Evolutionary conservation across 2,797 vertebrate genomes (phyloP), one percentile per base, ranked within the genome.

Genomic region (Alcedo quadribrachys): DNA sequence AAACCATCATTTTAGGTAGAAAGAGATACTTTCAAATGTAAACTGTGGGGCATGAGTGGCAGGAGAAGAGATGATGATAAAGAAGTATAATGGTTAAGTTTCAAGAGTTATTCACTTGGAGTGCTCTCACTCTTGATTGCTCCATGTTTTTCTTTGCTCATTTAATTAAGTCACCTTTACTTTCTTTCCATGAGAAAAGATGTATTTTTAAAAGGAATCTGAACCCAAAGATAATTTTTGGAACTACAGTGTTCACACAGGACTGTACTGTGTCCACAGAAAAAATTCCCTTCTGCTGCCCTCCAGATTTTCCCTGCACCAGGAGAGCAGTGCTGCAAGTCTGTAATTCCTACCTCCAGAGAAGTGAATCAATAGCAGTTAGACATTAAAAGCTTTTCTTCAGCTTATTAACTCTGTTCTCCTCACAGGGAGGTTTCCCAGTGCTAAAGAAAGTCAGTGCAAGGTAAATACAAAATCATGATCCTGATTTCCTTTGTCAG

Each of bases 401-500:
- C 25, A 61, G 19, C 53, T 88, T 83, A 84, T 84, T 60, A 86
- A 86, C 32, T 75, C 43, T 68, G 11, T 82, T 58, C 67, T 68
- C 24, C 12, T 43, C 74, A 33, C 30, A 74, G 61, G 42, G 61
- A 65, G 16, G 48, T 90, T 84, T 46, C 84, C 46, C 25, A 9
- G n/a, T 67, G 71, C 81, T 53, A 50, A 40, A 65, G 58, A 58
- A 61, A 50, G 42, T 57, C 54, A n/a, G 43, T 24, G 18, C 37
- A 69, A 53, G 13, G 3, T 61, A 90, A 88, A 81, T 40, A n/a
- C 8, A 61, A 73, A 71, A 77, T 45, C 25, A 27, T 30, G 6
- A 53, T 61, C 83, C 58, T 62, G 24, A 77, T 89, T 92, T 60
- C 53, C 40, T 55, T 74, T 67, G 61, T 89, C 62, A 92, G 61